phyloP scores from a whole-genome alignment of 2,797 vertebrate genomes.

The Argentina silus region DNA sequence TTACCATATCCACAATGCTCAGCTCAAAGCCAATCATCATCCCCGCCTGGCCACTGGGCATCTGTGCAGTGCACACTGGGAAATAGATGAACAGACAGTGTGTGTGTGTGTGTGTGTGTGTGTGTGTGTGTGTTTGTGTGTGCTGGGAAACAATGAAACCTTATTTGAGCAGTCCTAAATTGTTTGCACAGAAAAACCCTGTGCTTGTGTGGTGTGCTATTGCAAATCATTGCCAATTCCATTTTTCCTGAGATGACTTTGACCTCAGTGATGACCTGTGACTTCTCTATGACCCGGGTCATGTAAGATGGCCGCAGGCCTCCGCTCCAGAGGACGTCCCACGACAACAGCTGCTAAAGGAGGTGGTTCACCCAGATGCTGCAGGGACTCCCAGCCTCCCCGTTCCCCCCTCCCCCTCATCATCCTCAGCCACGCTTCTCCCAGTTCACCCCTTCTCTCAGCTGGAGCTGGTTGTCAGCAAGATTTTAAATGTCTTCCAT shows the following conservation, averaged over 20 bases:
- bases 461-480: constrained; percentile 52
- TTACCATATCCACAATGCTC: constrained; percentile 2
- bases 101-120: not conserved
- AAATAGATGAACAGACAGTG: constrained; percentile 8
- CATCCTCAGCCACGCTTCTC: constrained; percentile 56
- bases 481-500: constrained; percentile 60
- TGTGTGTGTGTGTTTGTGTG: not conserved
- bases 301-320: constrained; percentile 32
- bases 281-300: constrained; percentile 45
- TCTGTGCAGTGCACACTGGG: constrained; percentile 5
- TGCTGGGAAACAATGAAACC: not conserved
- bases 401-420: constrained; percentile 56
- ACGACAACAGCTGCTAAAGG: constrained; percentile 52
- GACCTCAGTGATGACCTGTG: constrained; percentile 38
- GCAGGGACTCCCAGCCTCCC: constrained; percentile 53
- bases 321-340: constrained; percentile 46
- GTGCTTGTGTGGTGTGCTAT: constrained; percentile 1
- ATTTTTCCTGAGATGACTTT: constrained; percentile 31
- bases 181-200: not conserved
- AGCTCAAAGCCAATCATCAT: constrained; percentile 2
- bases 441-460: constrained; percentile 27
- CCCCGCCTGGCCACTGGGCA: constrained; percentile 2
- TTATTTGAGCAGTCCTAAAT: not conserved
- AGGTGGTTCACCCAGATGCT: constrained; percentile 69
- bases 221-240: constrained; percentile 11